Base-by-base conservation (phyloP, 1,140 invertebrate species). In the Camponotus floridanus region DNA sequence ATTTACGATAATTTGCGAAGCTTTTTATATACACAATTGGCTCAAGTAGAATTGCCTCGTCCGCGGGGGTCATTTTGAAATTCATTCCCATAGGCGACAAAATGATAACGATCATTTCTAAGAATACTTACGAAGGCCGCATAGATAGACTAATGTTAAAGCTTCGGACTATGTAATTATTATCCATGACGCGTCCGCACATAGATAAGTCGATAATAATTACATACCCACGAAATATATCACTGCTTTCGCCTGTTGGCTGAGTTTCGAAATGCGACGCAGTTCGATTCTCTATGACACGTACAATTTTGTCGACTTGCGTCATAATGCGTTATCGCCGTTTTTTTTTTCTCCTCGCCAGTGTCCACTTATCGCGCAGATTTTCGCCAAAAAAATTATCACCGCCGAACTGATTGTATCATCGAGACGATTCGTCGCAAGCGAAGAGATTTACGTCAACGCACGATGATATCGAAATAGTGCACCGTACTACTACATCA, bases 181-280 rank as follows among this genome's bases (percentile, higher is more conserved):
- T 80, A 85, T 62, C 55, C 21, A 42, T 55, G 61, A 74, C n/a
- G 9, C 26, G 45, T 39, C 33, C n/a, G n/a, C 36, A 42, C 13
- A 36, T 68, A 73, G 57, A 21, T 76, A 67, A 65, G 68, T 48
- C 78, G 71, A 18, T 74, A 74, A 76, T 86, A 86, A 89, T 90
- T 87, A 90, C 51, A 45, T 74, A 76, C 76, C 70, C 42, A 65
- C 65, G 13, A 88, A 83, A 76, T 88, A 88, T 13, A 88, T 89
- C 67, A 51, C 4, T 15, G 48, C 48, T 51, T 51, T 51, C 1
- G 55, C 61, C 86, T 81, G 81, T 51, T 88, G 59, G 11, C 61
- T 36, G 3, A 55, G 33, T 64, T 39, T 31, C 59, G 61, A 74
- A 86, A 64, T 45, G 51, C 51, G 11, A 57, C 57, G 62, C 57